These are phyloP conservation scores for Aleadryas rufinucha DNA, from an alignment of 2,113 vertebrate species.

Conservation along the genomic window DNA sequence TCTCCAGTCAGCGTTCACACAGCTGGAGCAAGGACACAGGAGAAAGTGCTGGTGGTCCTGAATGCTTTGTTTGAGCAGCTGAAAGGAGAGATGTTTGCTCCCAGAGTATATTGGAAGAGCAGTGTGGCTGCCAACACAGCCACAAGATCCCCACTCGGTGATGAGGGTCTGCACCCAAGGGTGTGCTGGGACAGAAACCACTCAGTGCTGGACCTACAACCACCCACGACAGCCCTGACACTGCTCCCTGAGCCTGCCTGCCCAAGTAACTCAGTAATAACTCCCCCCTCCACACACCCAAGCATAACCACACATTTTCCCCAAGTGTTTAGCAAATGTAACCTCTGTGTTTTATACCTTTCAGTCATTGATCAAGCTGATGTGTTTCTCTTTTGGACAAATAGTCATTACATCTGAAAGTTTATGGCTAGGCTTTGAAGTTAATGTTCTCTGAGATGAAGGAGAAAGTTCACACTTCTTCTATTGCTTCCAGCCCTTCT, in stretches of 20 bases:
- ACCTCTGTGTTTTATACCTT: slow-evolving; percentile 45
- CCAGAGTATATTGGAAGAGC: not conserved
- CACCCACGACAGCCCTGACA: too few species aligned
- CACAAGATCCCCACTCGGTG: accelerated
- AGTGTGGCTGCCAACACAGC: not conserved
- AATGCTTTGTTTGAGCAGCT: not conserved
- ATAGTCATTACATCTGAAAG: slow-evolving; percentile 52
- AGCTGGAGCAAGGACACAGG: not conserved
- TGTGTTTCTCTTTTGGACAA: slow-evolving; percentile 39
- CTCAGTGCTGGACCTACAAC: not conserved
- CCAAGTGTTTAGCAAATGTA: slow-evolving; percentile 40
- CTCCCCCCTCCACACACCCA: not conserved
- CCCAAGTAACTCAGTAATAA: not conserved
- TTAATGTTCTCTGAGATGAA: slow-evolving; percentile 63
- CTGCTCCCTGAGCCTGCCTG: not conserved
- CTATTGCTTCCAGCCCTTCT: slow-evolving; percentile 39
- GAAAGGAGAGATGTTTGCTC: not conserved
- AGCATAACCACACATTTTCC: not conserved
- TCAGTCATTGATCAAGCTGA: slow-evolving; percentile 26
- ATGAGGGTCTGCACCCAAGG: not conserved
- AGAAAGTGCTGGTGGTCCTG: not conserved
- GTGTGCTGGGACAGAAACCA: not conserved
- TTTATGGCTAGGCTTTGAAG: slow-evolving; percentile 34
- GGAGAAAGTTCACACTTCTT: slow-evolving; percentile 62
- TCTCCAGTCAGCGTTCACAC: not conserved